These are phyloP conservation scores for Opisthocomus hoazin DNA, from an alignment of 2,113 vertebrate genomes.

Conservation along the genomic window DNA sequence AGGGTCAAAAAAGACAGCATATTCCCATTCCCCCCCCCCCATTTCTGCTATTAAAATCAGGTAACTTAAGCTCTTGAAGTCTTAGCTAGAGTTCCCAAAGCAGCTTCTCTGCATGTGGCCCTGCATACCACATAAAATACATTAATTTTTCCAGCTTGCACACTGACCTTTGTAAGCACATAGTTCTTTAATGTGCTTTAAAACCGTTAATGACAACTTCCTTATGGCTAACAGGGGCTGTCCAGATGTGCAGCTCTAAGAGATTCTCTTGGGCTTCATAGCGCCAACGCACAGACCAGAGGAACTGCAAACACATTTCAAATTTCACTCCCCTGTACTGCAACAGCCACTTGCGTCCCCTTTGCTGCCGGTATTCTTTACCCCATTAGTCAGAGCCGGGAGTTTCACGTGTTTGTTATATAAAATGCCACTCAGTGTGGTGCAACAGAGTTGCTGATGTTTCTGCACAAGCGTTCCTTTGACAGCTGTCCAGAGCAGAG, in stretches of 20 bases:
- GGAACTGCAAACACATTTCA: neutral
- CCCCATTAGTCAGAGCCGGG: rapidly evolving
- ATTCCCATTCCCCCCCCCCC: neutral
- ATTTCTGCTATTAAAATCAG: neutral
- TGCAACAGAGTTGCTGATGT: rapidly evolving
- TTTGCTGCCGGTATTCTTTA: neutral
- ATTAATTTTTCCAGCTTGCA: neutral
- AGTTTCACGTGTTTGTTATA: neutral
- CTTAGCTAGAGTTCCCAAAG: neutral
- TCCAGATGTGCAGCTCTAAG: neutral
- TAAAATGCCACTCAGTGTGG: neutral
- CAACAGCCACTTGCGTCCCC: rapidly evolving
- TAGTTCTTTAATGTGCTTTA: neutral
- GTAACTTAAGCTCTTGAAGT: neutral
- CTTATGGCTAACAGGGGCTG: neutral
- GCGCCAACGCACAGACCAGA: neutral
- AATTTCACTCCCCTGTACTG: neutral
- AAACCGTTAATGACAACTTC: neutral
- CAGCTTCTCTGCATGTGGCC: neutral
- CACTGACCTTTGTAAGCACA: rapidly evolving
- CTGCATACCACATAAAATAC: neutral
- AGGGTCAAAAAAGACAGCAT: neutral
- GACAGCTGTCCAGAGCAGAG: neutral
- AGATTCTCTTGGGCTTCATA: neutral
- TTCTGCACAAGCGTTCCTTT: neutral